phyloP scores from a whole-genome alignment of 2,113 vertebrate species.

The Taurulus bubalis region DNA sequence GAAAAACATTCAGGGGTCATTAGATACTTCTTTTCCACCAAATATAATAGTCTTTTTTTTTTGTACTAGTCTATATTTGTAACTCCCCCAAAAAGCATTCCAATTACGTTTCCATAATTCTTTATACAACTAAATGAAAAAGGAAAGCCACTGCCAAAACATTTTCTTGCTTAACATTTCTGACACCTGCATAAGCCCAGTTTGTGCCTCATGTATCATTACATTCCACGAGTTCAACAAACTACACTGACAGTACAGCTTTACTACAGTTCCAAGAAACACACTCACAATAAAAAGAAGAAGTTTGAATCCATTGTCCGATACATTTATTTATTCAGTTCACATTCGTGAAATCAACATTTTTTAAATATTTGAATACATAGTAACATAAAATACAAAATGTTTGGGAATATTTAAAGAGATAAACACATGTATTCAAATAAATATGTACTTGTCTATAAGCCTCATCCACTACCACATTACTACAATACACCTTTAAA shows the following conservation, averaged over 20 bases:
- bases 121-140: background rate
- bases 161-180: background rate
- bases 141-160: background rate
- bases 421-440: constrained; percentile 10
- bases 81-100: too few relatives aligned
- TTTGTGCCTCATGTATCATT: too few relatives aligned
- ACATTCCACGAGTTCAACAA: background rate
- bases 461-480: background rate
- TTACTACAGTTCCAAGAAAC: background rate
- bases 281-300: background rate
- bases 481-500: background rate
- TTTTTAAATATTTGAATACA: constrained; percentile 14
- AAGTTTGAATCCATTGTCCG: background rate
- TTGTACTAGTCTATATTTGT: too few relatives aligned
- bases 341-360: constrained; percentile 4
- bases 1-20: background rate
- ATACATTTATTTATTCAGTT: constrained; percentile 36
- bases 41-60: background rate
- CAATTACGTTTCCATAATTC: background rate
- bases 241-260: too few relatives aligned
- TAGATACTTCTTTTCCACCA: background rate
- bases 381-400: constrained; percentile 12
- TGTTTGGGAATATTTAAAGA: background rate
- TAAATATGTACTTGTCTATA: constrained; percentile 10
- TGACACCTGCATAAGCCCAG: background rate